Conservation (phyloP, 2,888 invertebrate species). For the Cephonodes hylas region DNA sequence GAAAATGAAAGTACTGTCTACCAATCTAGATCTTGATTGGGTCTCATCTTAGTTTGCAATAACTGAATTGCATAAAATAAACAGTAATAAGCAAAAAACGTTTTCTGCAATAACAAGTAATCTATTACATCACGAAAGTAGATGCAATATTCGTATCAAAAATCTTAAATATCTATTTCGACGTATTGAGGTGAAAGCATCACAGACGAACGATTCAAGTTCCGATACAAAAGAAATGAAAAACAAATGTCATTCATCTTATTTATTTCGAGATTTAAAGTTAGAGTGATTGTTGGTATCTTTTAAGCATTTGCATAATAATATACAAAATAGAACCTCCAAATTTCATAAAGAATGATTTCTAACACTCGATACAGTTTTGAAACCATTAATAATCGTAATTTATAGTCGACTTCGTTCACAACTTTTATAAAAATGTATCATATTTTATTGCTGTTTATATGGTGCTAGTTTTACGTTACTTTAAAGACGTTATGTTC, state of each 20-base stretch:
- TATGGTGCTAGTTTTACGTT: neutral
- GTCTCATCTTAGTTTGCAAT: too few species aligned
- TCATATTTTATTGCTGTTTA: neutral
- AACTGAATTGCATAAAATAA: too few species aligned
- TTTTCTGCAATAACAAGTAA: too few species aligned
- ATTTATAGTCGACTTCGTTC: neutral
- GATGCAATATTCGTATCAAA: too few species aligned
- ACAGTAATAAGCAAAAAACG: too few species aligned
- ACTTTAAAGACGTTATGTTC: neutral
- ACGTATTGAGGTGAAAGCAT: too few species aligned
- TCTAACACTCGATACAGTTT: neutral
- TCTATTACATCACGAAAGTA: too few species aligned
- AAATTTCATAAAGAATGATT: neutral
- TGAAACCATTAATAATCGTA: neutral
- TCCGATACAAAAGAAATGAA: neutral
- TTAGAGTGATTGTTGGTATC: neutral
- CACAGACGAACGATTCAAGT: neutral
- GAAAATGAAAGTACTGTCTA: too few species aligned
- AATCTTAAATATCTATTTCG: too few species aligned
- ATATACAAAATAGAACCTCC: neutral
- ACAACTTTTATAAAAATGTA: neutral
- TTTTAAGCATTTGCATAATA: neutral
- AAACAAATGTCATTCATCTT: neutral
- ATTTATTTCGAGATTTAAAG: neutral
- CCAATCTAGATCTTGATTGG: too few species aligned